Percentiles rank a stretch among this genome's conserved stretches.
phyloP scores from a whole-genome alignment of 2,797 vertebrate genomes.

The Sebastolobus altivelis region DNA sequence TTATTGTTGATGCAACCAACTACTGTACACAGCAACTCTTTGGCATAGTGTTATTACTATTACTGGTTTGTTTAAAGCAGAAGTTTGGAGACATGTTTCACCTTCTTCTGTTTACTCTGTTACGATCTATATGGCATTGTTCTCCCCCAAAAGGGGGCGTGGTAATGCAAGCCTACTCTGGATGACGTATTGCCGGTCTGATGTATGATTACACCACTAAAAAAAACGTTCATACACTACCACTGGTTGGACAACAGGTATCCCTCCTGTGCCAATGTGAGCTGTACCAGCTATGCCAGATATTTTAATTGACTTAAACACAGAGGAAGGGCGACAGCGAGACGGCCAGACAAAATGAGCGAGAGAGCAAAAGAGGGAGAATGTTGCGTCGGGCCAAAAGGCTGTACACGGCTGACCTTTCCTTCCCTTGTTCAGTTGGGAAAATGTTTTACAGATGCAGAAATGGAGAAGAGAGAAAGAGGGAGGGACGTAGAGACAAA shows the following conservation, averaged over 20 bases:
- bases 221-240: background rate
- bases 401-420: constrained; percentile 30
- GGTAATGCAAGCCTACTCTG: no score
- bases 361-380: background rate
- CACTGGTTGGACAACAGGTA: background rate
- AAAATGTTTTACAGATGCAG: background rate
- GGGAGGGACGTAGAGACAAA: constrained; percentile 20
- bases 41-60: no score
- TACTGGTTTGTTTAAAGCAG: no score
- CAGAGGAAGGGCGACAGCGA: background rate
- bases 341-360: constrained; percentile 3
- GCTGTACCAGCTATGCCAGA: background rate
- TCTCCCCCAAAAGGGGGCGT: no score
- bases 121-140: no score
- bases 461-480: background rate
- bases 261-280: constrained; percentile 1
- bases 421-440: constrained; percentile 19
- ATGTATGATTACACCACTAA: background rate
- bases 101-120: no score
- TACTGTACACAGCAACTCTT: no score
- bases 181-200: no score
- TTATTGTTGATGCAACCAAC: no score
- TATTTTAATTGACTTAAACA: constrained; percentile 7
- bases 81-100: no score
- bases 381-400: constrained; percentile 20